Evolutionary conservation across 92 coral and sea anemone species (phyloP).

Genomic region (Phenganax subtilis): DNA sequence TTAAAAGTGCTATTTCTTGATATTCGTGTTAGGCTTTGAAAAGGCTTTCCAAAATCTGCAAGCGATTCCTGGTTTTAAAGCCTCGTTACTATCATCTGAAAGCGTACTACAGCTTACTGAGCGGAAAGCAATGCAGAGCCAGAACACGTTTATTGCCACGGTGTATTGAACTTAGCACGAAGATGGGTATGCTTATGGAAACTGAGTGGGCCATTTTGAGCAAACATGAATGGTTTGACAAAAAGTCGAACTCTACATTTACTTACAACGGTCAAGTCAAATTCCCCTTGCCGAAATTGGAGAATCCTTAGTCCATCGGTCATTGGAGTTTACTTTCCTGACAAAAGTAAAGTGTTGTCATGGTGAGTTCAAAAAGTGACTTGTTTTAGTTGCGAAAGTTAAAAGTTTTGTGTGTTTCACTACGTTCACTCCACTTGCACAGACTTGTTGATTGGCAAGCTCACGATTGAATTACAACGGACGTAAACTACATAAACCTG

Average conservation of each 20-base stretch:
- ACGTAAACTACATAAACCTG: no score
- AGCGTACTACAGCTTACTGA: slow-evolving; percentile 69
- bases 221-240: slow-evolving; percentile 39
- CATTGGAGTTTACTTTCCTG: neutral
- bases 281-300: slow-evolving; percentile 23
- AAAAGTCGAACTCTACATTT: neutral
- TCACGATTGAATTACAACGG: no score
- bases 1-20: neutral
- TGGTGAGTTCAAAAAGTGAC: neutral
- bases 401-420: no score
- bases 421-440: no score
- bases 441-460: no score
- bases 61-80: slow-evolving; percentile 54
- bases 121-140: slow-evolving; percentile 51
- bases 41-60: slow-evolving; percentile 58
- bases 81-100: slow-evolving; percentile 66
- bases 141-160: slow-evolving; percentile 43
- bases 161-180: slow-evolving; percentile 50
- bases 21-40: slow-evolving; percentile 54
- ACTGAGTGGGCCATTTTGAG: slow-evolving; percentile 59
- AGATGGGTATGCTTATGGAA: slow-evolving; percentile 64
- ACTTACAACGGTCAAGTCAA: slow-evolving; percentile 29
- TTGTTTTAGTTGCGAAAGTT: no score
- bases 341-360: neutral
- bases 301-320: neutral